Evolutionary conservation across 2,888 invertebrate species (phyloP), one percentile per base, ranked within the genome.

Genomic region (Proisotoma minuta): DNA sequence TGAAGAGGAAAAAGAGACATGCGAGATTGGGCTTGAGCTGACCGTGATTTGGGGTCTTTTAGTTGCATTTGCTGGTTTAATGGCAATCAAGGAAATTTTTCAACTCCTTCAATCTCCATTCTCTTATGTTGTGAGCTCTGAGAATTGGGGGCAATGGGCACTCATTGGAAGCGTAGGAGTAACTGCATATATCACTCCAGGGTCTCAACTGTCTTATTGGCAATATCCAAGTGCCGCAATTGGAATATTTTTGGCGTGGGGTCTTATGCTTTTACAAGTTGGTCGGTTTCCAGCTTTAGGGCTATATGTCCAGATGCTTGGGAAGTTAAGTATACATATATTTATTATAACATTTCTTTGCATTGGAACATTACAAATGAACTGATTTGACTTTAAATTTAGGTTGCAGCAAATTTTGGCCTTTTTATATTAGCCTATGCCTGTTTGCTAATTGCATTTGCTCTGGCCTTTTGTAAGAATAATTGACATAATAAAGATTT

Each of bases 291-390:
- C 92, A 0, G 85, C 90, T 54, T 89, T 92, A 75, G 92, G 91
- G 20, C 88, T 91, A 0, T 92, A 92, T 75, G 91, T 92, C 2
- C 91, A 91, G 0, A 91, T 91, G 91, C 91, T 90, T 74, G 90
- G 70, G 12, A 74, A 73, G 59, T 71, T 72, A 64, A 5, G 15
- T n/a, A 24, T 24, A n/a, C n/a, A n/a, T n/a, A 51, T 51, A 20
- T 4, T n/a, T 51, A 26, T 8, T 10, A 24, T 15, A 29, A 8
- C n/a, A 18, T 10, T 24, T 5, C 24, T 51, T 53, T 24, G 26
- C 5, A 48, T 20, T 48, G 8, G 8, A 12, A 5, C 18, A 18
- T 8, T 12, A 1, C 23, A 10, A 3, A 26, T 56, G 39, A 1
- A 18, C 5, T 34, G 18, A 24, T 51, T 51, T 10, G 8, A 3